These are phyloP conservation scores for Parnassius glacialis DNA, from an alignment of 2,888 invertebrate species.

Conservation along the genomic window DNA sequence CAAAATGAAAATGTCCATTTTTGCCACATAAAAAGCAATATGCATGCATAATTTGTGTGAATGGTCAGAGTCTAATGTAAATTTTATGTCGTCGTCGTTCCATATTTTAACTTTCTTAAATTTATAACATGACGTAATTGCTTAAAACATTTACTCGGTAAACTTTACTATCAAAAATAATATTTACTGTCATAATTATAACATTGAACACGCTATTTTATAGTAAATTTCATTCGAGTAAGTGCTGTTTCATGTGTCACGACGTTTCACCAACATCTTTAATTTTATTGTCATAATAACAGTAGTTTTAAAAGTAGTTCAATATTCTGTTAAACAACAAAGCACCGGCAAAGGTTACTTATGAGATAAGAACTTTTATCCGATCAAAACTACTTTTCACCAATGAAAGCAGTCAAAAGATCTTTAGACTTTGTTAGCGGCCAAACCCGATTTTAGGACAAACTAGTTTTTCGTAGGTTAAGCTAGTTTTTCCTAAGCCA, in stretches of 20 bases:
- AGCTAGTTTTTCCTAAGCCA: too few relatives aligned
- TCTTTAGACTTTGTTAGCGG: too few relatives aligned
- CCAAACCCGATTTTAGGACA: too few relatives aligned
- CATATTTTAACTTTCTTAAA: conserved; percentile 1
- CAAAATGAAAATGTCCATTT: conserved; percentile 19
- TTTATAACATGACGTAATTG: conserved; percentile 7
- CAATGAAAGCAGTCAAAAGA: too few relatives aligned
- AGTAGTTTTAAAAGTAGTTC: conserved; percentile 6
- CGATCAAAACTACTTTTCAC: too few relatives aligned
- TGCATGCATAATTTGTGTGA: conserved; percentile 9
- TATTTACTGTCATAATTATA: neutral
- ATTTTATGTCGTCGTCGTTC: conserved; percentile 4
- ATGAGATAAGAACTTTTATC: too few relatives aligned
- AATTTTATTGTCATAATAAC: neutral
- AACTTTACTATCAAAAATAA: conserved; percentile 1
- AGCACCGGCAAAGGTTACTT: neutral
- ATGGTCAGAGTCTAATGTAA: conserved; percentile 2
- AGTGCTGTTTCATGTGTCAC: neutral
- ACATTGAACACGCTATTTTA: conserved; percentile 1
- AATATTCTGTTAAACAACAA: neutral
- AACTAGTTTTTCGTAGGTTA: too few relatives aligned
- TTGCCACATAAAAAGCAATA: conserved; percentile 3
- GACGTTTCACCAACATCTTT: too few relatives aligned
- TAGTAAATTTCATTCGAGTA: conserved; percentile 1
- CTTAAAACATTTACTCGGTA: conserved; percentile 6